Evolutionary conservation across 2,888 invertebrate species (phyloP).

Genomic region (Agriopis leucophaearia): DNA sequence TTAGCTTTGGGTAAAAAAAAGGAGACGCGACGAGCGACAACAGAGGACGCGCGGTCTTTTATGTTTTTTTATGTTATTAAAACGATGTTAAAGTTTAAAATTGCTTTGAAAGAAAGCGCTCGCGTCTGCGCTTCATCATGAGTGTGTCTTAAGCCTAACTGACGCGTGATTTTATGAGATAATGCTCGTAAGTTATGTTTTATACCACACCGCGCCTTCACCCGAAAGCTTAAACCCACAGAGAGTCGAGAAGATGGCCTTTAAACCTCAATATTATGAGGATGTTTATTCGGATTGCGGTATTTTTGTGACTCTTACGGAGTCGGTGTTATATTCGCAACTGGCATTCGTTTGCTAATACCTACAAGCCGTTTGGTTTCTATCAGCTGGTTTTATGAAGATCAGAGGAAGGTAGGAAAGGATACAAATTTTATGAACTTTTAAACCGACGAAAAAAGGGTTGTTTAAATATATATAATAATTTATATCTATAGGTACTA

Average conservation of each 20-base stretch:
- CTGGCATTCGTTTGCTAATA: neutral
- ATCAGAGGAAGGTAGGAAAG: neutral
- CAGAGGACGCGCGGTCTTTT: too few species aligned
- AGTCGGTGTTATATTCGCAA: neutral
- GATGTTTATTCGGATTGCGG: slow-evolving; percentile 16
- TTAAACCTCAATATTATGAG: slow-evolving; percentile 18
- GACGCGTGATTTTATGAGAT: slow-evolving; percentile 12
- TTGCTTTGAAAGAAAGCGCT: too few species aligned
- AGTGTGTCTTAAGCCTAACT: neutral
- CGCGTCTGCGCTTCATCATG: too few species aligned
- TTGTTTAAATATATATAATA: too few species aligned
- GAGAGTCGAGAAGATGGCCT: slow-evolving; percentile 13
- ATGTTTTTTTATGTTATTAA: too few species aligned
- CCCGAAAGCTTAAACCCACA: slow-evolving; percentile 3
- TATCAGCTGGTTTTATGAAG: slow-evolving; percentile 1
- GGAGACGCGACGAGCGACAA: too few species aligned
- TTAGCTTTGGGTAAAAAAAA: too few species aligned
- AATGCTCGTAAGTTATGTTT: slow-evolving; percentile 14
- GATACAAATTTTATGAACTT: neutral
- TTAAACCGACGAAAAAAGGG: neutral
- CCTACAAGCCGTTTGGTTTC: neutral
- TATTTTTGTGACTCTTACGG: slow-evolving; percentile 15
- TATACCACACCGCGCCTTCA: slow-evolving; percentile 3
- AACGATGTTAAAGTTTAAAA: too few species aligned
- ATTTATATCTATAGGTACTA: too few species aligned